Base-by-base conservation (phyloP, 2,113 vertebrate genomes). In the Ameiurus melas region DNA sequence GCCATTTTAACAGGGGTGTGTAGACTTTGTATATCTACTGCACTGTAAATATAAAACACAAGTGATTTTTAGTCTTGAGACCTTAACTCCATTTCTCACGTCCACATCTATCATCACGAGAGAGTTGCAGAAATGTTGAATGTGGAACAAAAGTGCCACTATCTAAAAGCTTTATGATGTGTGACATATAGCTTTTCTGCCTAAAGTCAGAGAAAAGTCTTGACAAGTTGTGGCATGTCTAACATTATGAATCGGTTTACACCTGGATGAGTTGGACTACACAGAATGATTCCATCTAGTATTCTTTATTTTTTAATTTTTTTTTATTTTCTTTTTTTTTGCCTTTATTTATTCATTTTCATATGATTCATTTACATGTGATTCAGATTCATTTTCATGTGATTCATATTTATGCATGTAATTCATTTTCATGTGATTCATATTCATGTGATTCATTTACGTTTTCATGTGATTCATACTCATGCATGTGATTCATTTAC, bases 131-230 rank as follows among this genome's bases (percentile, higher is more conserved):
- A 86, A 70, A 33, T 77, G 47, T n/a, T 68, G 79, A 79, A 78
- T 68, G 73, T 77, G 73, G 33, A 88, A 71, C 27, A 58, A 80
- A 85, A 77, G 55, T 71, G 14, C 22, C 58, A 80, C 85, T 84
- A 87, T 90, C 33, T 87, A 68, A 14, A 78, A 84, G 75, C 30
- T 53, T 20, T 20, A 55, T 22, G 71, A 80, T 80, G 75, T 82
- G 58, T 80, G 58, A 51, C 39, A 84, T 64, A 82, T 87, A 43
- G 77, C 70, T 57, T 87, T 89, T 89, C 85, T 81, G 64, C 39
- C 70, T 75, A 53, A 57, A 85, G 85, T 66, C 84, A 84, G 55
- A 33, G 16, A 36, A 73, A 75, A 43, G 33, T 4, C 75, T 47
- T 33, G 13, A 86, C 71, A 68, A 27, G 78, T 43, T 79, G n/a